Conservation (phyloP, 2,888 invertebrate species). For the Diplazon laetatorius region DNA sequence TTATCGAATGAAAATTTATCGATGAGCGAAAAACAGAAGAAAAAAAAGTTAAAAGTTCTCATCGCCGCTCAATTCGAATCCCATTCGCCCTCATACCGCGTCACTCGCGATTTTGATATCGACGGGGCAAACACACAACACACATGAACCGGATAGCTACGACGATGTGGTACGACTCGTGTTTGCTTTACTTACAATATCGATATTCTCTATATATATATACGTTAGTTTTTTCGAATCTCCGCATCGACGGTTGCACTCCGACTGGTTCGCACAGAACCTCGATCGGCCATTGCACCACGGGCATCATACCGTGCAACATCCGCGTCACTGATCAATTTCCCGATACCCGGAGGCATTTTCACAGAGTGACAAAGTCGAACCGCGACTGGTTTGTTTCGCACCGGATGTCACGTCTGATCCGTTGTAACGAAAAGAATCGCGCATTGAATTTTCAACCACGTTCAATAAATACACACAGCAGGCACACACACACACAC, state of each 20-base stretch:
- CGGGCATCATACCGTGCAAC: constrained; percentile 17
- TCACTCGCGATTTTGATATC: background rate
- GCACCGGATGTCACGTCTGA: constrained; percentile 42
- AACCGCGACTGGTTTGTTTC: constrained; percentile 52
- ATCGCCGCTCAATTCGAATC: background rate
- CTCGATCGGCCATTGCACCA: background rate
- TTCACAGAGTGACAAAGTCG: constrained; percentile 48
- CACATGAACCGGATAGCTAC: constrained; percentile 18
- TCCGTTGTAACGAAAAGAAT: constrained; percentile 2
- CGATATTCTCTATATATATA: constrained; percentile 55
- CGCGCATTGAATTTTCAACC: constrained; percentile 13
- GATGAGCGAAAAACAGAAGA: background rate
- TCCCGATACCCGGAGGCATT: constrained; percentile 61
- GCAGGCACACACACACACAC: too few relatives aligned
- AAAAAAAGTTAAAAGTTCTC: background rate
- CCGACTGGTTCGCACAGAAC: constrained; percentile 7
- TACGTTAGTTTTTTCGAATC: constrained; percentile 13
- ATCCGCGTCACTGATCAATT: constrained; percentile 63
- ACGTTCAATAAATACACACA: background rate
- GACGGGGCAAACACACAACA: background rate
- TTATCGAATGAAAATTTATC: constrained; percentile 31
- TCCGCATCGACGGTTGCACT: constrained; percentile 7
- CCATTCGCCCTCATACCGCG: background rate
- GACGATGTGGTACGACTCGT: constrained; percentile 67
- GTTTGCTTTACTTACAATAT: constrained; percentile 67